A percentile compares a stretch with the other conserved stretches of the same genome.
phyloP scores from a whole-genome alignment of 2,797 vertebrate genomes.

The Loriculus beryllinus region DNA sequence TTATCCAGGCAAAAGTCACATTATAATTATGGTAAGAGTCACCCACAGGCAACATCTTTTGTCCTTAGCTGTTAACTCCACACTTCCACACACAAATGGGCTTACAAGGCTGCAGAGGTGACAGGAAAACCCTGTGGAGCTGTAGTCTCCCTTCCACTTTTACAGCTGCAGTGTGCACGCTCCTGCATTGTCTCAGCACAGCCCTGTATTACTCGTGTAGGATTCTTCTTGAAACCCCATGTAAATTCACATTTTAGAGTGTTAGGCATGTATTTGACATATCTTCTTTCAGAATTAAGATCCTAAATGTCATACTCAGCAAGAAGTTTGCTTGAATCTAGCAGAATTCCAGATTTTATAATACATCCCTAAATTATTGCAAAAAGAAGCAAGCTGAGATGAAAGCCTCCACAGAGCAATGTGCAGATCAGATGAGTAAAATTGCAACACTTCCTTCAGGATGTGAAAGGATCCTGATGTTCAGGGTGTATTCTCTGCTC shows the following conservation, averaged over 20 bases:
- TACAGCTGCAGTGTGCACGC: fast-evolving
- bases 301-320: neutral
- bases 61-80: neutral
- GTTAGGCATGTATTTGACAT: neutral
- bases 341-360: neutral
- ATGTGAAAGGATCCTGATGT: neutral
- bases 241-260: neutral
- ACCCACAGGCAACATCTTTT: neutral
- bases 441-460: neutral
- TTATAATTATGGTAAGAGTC: neutral
- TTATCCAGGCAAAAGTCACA: neutral
- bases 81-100: neutral
- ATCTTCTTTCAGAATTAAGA: neutral
- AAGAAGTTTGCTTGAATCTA: neutral
- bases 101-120: neutral
- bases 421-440: neutral
- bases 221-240: neutral
- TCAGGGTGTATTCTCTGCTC: neutral
- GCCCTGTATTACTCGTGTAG: neutral
- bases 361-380: neutral
- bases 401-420: neutral
- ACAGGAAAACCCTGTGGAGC: neutral
- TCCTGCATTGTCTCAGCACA: neutral
- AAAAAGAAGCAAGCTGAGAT: neutral
- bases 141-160: neutral